Evolutionary conservation across 2,113 vertebrate genomes (phyloP), one percentile per base, ranked within the genome.

Genomic region (Girardinichthys multiradiatus): DNA sequence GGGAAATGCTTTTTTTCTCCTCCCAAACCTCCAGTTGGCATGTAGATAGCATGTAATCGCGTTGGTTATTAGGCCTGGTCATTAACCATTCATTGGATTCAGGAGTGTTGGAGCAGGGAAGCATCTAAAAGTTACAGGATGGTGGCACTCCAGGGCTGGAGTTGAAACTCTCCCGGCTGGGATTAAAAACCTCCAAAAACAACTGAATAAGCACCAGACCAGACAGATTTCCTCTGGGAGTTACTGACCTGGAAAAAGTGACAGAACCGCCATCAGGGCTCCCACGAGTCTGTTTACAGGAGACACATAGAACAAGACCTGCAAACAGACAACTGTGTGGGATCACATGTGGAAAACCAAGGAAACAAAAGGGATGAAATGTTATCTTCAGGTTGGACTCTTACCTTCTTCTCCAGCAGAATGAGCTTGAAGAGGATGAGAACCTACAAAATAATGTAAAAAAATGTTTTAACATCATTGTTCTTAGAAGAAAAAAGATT

Each of bases 361-460:
- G 59, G 11, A 0, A 0, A 8, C 0, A 61, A 8, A 37, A 2
- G 2, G n/a, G 15, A 13, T 39, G 11, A 0, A 0, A 29, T 0
- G 1, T 21, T 13, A 10, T 3, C 31, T 0, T 17, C 4, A 59
- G 9, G 30, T 48, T 48, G 15, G 26, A 2, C 4, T 19, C n/a
- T n/a, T 87, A 99, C 98, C 96, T 98, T 99, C 94, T 98, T 99
- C 89, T 99, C 98, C 79, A 99, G 95, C 87, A 99, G 95, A 89
- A 99, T 97, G 57, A 99, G 86, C 82, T 99, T 99, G 93, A 99
- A 98, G 64, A 99, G 94, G 78, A 99, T 96, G 76, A 99, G 94
- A 83, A 96, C 95, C 98, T 99, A 70, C 4, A 86, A 60, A 15
- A 42, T 9, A 27, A 76, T 14, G 30, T 37, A 27, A 0, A 70